Base-by-base conservation (phyloP, 2,113 vertebrate genomes). In the Pseudolaguvia tuberculata region DNA sequence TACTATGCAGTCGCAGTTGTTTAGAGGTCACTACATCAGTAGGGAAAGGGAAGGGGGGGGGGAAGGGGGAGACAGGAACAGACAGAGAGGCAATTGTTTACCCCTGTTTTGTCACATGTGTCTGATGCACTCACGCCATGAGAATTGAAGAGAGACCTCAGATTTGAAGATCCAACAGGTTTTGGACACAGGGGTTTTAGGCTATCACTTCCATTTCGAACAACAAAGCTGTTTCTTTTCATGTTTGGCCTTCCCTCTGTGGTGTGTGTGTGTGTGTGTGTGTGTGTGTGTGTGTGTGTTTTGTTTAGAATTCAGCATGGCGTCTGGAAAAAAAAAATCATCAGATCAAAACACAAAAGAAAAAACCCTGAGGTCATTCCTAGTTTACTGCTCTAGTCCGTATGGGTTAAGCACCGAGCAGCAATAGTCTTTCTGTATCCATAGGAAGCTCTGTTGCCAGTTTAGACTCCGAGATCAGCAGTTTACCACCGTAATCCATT, bases 1-100 rank as follows among this genome's bases (percentile, higher is more conserved):
- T 92, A 88, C 88, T 92, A 91, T 84, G 78, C 91, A 90, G 88
- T 73, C 78, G 81, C 91, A 88, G 88, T 91, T 91, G 88, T 89
- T 89, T 86, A 85, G 87, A 93, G 92, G 93, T 92, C 92, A 91
- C 83, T 84, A 76, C 62, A 73, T 55, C 72, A 77, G 57, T 72
- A 75, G 77, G 81, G 57, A 72, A 69, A 77, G 21, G 52, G 27
- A 31, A 53, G 69, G 59, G 73, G n/a, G n/a, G 42, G 62, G 51
- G n/a, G 11, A 72, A 61, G 52, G 62, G 70, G 68, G 42, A 48
- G 70, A 61, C 42, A 31, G 31, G 23, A 72, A 80, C 39, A 73
- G 77, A 76, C 70, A 77, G 57, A 57, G 31, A 75, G 62, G 67
- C 2, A 62, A 73, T 71, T 80, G 78, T 85, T 84, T 81, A 79